Conservation (phyloP, 2,797 vertebrate species). For the Peromyscus aztecus region DNA sequence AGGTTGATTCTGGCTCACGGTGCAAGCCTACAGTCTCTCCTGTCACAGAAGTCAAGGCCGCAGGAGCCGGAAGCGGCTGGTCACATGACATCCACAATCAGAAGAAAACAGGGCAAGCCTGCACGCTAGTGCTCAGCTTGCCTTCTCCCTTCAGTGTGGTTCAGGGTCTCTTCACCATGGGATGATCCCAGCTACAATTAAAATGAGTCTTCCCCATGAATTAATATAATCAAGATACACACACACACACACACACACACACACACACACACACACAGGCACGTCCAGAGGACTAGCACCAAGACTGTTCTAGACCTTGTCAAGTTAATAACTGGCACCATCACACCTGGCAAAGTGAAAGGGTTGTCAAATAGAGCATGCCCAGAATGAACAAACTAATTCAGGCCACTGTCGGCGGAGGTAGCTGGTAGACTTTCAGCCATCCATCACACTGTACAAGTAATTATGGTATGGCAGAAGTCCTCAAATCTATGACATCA, state of each 20-base stretch:
- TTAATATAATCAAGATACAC: not conserved
- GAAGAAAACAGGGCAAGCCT: not conserved
- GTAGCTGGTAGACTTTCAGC: not conserved
- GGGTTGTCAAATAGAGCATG: constrained; percentile 9
- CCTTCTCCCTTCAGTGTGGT: not conserved
- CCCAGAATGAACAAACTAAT: constrained; percentile 25
- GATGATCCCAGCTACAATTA: not conserved
- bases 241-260: not conserved
- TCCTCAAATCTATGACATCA: not conserved
- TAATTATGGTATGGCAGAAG: not conserved
- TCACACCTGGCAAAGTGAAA: not conserved
- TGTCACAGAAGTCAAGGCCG: not conserved
- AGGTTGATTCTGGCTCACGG: not conserved
- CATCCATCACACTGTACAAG: not conserved
- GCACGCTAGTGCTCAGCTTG: not conserved
- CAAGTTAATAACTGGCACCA: not conserved
- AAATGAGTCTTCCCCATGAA: not conserved
- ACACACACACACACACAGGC: not conserved
- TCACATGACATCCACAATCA: not conserved
- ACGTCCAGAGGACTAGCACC: not conserved
- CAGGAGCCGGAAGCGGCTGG: not conserved
- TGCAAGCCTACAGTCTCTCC: not conserved
- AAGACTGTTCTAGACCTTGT: not conserved
- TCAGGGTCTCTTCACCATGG: not conserved
- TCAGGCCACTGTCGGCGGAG: not conserved